phyloP scores from a whole-genome alignment of 2,797 vertebrate species.

The Sebastes matsubarae region DNA sequence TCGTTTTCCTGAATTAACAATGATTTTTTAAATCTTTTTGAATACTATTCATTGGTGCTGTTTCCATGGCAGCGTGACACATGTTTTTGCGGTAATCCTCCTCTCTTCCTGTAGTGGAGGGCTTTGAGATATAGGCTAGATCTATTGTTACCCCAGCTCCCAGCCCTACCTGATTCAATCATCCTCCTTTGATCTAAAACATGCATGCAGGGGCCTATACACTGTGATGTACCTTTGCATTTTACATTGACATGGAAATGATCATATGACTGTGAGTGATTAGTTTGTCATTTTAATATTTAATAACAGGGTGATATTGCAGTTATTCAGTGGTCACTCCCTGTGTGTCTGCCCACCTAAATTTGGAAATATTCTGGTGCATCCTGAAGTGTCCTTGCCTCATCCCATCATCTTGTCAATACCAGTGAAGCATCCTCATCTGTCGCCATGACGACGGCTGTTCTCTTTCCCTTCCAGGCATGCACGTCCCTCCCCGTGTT shows the following conservation, averaged over 20 bases:
- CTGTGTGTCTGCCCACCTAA: constrained; percentile 13
- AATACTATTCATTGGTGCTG: constrained; percentile 58
- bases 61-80: constrained; percentile 80
- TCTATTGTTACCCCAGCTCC: constrained; percentile 48
- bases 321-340: constrained; percentile 2
- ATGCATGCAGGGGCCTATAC: background rate
- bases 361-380: constrained; percentile 53
- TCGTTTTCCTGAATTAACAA: constrained; percentile 35
- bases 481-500: constrained; percentile 55
- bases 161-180: constrained; percentile 27
- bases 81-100: constrained; percentile 72
- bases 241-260: background rate
- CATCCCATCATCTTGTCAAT: constrained; percentile 71
- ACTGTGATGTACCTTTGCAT: background rate
- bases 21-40: constrained; percentile 50
- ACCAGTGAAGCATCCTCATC: constrained; percentile 74
- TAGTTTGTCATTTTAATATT: constrained; percentile 7
- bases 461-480: constrained; percentile 56
- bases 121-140: constrained; percentile 47
- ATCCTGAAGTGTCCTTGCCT: constrained; percentile 67
- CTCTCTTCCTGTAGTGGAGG: constrained; percentile 60
- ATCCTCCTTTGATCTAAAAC: constrained; percentile 23
- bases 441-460: constrained; percentile 74
- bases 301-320: background rate
- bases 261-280: background rate